Percentiles rank a stretch among this genome's conserved stretches.
Conservation (phyloP, 2,888 invertebrate species). For the Dascillus cervinus region DNA sequence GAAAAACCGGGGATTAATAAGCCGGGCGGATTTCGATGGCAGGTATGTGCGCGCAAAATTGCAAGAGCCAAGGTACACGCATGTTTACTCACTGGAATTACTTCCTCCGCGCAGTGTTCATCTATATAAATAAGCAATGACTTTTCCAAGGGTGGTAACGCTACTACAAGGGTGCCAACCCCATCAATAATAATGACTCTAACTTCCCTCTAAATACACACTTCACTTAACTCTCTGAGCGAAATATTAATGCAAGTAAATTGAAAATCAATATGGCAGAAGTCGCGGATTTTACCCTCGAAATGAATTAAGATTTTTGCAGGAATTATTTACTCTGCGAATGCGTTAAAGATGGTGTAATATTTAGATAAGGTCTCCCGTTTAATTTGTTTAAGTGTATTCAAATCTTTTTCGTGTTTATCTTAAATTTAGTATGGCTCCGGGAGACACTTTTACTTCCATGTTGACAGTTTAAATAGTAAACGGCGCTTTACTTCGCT, state of each 20-base stretch:
- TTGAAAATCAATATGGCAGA: constrained; percentile 36
- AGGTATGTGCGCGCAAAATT: no score
- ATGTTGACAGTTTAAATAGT: no score
- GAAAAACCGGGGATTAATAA: no score
- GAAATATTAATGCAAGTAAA: constrained; percentile 40
- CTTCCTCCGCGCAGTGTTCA: constrained; percentile 14
- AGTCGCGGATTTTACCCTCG: constrained; percentile 16
- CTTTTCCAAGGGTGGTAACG: constrained; percentile 27
- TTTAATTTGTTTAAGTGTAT: constrained; percentile 22
- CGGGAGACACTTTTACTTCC: constrained; percentile 7
- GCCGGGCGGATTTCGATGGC: no score
- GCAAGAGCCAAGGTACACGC: no score
- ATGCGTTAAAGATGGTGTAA: constrained; percentile 17
- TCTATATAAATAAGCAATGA: constrained; percentile 33
- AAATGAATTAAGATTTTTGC: constrained; percentile 17
- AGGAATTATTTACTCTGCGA: constrained; percentile 16
- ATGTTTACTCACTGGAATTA: constrained; percentile 18
- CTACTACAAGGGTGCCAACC: constrained; percentile 32
- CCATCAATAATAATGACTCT: constrained; percentile 39
- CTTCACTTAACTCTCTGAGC: constrained; percentile 37
- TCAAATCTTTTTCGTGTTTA: constrained; percentile 21
- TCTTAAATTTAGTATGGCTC: constrained; percentile 16
- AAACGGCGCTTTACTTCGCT: no score
- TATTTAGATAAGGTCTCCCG: constrained; percentile 19
- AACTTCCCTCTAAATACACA: constrained; percentile 38